Evolutionary conservation across 1,140 invertebrate species (phyloP).

Genomic region (Ostrea denselamellosa): DNA sequence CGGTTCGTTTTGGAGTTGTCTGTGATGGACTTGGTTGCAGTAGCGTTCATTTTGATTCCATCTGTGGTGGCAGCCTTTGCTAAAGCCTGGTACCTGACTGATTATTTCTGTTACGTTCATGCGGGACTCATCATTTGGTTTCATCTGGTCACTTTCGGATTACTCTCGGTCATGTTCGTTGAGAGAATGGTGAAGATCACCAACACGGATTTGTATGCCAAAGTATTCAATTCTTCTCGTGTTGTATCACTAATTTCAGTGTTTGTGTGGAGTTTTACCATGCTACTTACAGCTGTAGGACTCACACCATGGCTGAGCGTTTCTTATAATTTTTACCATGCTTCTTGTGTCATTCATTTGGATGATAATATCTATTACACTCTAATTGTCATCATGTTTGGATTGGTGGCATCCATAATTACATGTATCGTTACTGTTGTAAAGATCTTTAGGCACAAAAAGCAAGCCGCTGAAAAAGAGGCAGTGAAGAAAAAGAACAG

Average conservation of each 20-base stretch:
- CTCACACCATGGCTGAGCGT: conserved; percentile 36
- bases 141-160: conserved; percentile 47
- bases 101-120: conserved; percentile 48
- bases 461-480: conserved; percentile 36
- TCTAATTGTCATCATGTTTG: conserved; percentile 45
- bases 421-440: conserved; percentile 3
- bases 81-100: conserved; percentile 45
- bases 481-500: conserved; percentile 16
- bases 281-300: neutral
- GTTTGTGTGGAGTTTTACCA: neutral
- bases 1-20: conserved; percentile 49
- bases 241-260: conserved; percentile 31
- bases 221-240: conserved; percentile 36
- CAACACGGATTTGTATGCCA: conserved; percentile 44
- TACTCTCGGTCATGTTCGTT: conserved; percentile 46
- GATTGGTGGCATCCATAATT: conserved; percentile 40
- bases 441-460: conserved; percentile 36
- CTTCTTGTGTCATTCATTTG: conserved; percentile 39
- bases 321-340: conserved; percentile 54
- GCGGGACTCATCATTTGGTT: conserved; percentile 40
- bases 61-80: conserved; percentile 48
- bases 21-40: conserved; percentile 47
- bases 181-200: conserved; percentile 48
- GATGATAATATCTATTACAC: conserved; percentile 48
- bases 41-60: conserved; percentile 44